A percentile compares a stretch with the other conserved stretches of the same genome.
Evolutionary conservation across 2,888 invertebrate genomes (phyloP).

Genomic region (Endomychus coccineus): DNA sequence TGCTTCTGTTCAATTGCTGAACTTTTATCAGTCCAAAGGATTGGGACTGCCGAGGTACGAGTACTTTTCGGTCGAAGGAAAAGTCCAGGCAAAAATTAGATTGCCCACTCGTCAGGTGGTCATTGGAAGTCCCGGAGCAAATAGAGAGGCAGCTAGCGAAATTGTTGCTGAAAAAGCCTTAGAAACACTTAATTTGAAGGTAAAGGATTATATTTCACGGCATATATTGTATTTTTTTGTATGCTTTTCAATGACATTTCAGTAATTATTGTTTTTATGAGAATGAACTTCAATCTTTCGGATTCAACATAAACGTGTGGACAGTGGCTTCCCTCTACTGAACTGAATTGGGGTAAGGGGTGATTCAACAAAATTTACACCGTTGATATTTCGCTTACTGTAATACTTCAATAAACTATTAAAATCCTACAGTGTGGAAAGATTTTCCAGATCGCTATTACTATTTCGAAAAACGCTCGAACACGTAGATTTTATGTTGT

Average conservation of each 20-base stretch:
- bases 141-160: conserved; percentile 46
- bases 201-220: conserved; percentile 4
- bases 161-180: conserved; percentile 42
- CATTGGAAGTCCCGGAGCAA: conserved; percentile 43
- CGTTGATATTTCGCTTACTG: no score
- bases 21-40: conserved; percentile 42
- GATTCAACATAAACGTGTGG: no score
- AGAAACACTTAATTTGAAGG: conserved; percentile 10
- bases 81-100: conserved; percentile 43
- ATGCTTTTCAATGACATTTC: background rate
- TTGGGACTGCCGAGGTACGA: conserved; percentile 45
- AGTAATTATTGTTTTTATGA: no score
- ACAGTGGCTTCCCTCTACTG: no score
- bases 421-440: no score
- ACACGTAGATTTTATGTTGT: no score
- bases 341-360: no score
- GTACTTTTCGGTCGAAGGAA: conserved; percentile 37
- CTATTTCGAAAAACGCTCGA: no score
- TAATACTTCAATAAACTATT: no score
- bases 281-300: no score
- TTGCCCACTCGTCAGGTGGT: conserved; percentile 45
- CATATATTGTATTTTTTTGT: background rate
- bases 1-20: conserved; percentile 39
- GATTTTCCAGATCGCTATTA: no score
- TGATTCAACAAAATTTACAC: no score